Evolutionary conservation across 1,140 invertebrate species (phyloP).

Genomic region (Trypoxylus dichotomus): DNA sequence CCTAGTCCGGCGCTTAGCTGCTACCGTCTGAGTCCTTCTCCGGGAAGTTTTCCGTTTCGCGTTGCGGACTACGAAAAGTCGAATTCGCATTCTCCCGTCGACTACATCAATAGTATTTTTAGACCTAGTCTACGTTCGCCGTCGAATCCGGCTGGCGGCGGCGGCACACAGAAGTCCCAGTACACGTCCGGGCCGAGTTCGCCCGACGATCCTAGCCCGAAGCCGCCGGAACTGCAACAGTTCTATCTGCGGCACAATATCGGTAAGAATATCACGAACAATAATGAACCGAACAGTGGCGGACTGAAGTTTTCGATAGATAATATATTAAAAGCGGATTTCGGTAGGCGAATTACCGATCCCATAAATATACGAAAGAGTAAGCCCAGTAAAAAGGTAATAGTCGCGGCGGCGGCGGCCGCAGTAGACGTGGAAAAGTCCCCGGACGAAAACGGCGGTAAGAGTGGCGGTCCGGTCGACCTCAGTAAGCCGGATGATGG

Average conservation of each 20-base stretch:
- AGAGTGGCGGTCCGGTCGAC: conserved; percentile 44
- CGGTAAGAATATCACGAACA: conserved; percentile 48
- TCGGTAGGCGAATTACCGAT: conserved; percentile 74
- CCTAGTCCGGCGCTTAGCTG: conserved; percentile 43
- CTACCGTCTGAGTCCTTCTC: conserved; percentile 42
- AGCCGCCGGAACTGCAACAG: conserved; percentile 34
- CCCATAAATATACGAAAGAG: conserved; percentile 65
- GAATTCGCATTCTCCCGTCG: conserved; percentile 38
- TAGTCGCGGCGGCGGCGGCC: too few relatives aligned
- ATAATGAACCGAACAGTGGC: conserved; percentile 62
- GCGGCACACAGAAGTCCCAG: conserved; percentile 30
- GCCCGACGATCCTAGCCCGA: conserved; percentile 38
- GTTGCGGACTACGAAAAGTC: conserved; percentile 36
- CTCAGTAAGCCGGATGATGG: conserved; percentile 45
- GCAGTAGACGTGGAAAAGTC: conserved; percentile 21
- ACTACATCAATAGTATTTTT: conserved; percentile 32
- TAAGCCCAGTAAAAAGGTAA: conserved; percentile 51
- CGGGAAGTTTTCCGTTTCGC: conserved; percentile 40
- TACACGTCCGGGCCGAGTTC: conserved; percentile 41
- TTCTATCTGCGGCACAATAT: conserved; percentile 40
- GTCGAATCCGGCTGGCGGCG: conserved; percentile 32
- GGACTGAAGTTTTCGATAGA: conserved; percentile 89
- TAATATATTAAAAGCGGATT: conserved; percentile 88
- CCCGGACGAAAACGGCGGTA: conserved; percentile 22
- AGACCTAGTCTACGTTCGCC: conserved; percentile 40